A percentile compares a stretch with the other conserved stretches of the same genome.
phyloP scores from a whole-genome alignment of 2,888 invertebrate genomes.

The Eudemis profundana region DNA sequence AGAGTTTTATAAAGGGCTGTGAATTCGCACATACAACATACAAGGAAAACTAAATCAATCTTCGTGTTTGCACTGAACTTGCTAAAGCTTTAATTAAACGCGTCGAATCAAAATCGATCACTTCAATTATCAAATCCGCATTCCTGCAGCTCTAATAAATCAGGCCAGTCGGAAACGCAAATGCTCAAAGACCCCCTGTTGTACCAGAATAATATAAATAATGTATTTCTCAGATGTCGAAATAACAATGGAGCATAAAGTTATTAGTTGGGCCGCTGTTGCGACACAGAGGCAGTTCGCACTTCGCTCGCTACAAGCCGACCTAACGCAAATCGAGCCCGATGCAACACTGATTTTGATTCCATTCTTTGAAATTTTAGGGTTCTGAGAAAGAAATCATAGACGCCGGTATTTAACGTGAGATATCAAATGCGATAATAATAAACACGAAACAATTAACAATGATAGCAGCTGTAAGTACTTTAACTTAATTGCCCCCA shows the following conservation, averaged over 20 bases:
- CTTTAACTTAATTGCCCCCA: not conserved
- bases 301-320: slow-evolving; percentile 24
- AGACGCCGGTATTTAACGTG: not conserved
- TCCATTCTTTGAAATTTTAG: not conserved
- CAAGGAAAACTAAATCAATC: not conserved
- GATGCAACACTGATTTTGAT: not conserved
- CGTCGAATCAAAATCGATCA: slow-evolving; percentile 6
- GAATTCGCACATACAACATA: not conserved
- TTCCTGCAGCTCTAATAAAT: slow-evolving; percentile 20
- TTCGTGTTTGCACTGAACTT: not conserved
- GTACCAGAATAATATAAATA: slow-evolving; percentile 46
- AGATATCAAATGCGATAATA: not conserved
- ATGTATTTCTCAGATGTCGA: slow-evolving; percentile 57
- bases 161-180: slow-evolving; percentile 45
- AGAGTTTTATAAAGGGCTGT: no score
- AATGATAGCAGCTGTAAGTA: not conserved
- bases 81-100: not conserved
- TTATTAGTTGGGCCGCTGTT: slow-evolving; percentile 51
- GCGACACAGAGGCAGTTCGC: slow-evolving; percentile 46
- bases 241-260: slow-evolving; percentile 52
- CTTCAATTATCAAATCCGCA: slow-evolving; percentile 23
- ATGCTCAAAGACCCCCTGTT: slow-evolving; percentile 41
- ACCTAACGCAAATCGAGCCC: slow-evolving; percentile 6
- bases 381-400: not conserved
- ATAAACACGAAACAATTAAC: not conserved